phyloP scores from a whole-genome alignment of 2,113 vertebrate species.

The Dicentrarchus labrax region DNA sequence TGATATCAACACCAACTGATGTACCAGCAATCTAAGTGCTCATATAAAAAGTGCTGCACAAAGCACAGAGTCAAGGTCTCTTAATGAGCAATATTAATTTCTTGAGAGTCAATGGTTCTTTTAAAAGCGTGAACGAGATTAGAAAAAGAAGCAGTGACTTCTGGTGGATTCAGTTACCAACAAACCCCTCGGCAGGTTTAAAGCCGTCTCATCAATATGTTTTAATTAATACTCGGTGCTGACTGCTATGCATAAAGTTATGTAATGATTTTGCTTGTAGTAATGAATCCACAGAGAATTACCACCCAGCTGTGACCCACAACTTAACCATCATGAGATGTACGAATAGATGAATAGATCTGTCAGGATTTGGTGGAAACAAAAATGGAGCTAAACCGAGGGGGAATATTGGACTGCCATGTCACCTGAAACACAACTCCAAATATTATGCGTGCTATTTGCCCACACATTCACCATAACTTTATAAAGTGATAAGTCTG shows the following conservation, averaged over 20 bases:
- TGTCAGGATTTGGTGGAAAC: too few species aligned
- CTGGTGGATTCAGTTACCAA: conserved; percentile 3
- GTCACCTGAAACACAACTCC: too few species aligned
- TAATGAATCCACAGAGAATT: not conserved
- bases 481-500: not conserved
- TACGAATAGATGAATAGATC: too few species aligned
- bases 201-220: not conserved
- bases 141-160: not conserved
- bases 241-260: not conserved
- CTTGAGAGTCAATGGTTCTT: not conserved
- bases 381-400: too few species aligned
- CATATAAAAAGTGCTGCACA: not conserved
- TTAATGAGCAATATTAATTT: conserved; percentile 1
- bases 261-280: not conserved
- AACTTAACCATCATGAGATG: too few species aligned
- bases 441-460: too few species aligned
- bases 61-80: not conserved
- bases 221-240: not conserved
- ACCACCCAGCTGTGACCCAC: not conserved
- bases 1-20: conserved; percentile 38
- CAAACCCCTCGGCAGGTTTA: not conserved
- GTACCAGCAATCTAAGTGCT: conserved; percentile 13
- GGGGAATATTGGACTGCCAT: too few species aligned
- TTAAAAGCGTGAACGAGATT: not conserved
- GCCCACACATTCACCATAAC: not conserved